phyloP scores from a whole-genome alignment of 2,797 vertebrate species.

The Ciconia nigra region DNA sequence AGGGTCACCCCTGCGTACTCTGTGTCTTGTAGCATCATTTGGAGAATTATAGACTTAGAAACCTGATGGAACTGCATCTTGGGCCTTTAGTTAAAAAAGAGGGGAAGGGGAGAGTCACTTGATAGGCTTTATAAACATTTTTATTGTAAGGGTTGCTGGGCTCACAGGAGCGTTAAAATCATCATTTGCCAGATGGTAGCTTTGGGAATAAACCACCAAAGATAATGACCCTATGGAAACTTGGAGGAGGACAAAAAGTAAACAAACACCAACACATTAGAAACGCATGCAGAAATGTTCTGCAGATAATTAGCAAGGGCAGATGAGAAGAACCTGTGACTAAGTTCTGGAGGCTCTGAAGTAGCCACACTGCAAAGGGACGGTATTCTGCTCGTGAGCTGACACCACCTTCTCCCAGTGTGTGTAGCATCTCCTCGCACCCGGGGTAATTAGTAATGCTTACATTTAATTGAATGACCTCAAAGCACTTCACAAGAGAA shows the following conservation, averaged over 20 bases:
- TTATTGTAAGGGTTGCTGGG: too few species aligned
- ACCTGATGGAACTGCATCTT: not conserved
- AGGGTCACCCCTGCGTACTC: too few species aligned
- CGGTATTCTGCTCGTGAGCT: not conserved
- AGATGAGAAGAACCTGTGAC: not conserved
- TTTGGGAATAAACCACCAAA: not conserved
- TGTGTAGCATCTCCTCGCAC: not conserved
- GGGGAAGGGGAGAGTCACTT: fast-evolving
- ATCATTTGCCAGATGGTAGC: not conserved
- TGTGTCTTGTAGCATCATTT: fast-evolving
- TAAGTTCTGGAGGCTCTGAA: not conserved
- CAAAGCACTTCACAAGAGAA: not conserved
- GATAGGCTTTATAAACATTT: fast-evolving
- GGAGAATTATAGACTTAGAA: not conserved
- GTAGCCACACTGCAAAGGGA: fast-evolving
- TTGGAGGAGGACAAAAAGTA: not conserved
- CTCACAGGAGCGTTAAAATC: not conserved
- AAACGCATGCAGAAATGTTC: not conserved
- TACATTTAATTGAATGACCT: not conserved
- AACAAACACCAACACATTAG: not conserved
- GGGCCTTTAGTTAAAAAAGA: not conserved
- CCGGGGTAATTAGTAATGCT: not conserved
- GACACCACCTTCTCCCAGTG: not conserved
- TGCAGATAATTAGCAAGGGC: not conserved
- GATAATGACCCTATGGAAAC: not conserved